These are phyloP conservation scores for Gymnogyps californianus DNA, from an alignment of 2,113 vertebrate genomes.

Conservation along the genomic window DNA sequence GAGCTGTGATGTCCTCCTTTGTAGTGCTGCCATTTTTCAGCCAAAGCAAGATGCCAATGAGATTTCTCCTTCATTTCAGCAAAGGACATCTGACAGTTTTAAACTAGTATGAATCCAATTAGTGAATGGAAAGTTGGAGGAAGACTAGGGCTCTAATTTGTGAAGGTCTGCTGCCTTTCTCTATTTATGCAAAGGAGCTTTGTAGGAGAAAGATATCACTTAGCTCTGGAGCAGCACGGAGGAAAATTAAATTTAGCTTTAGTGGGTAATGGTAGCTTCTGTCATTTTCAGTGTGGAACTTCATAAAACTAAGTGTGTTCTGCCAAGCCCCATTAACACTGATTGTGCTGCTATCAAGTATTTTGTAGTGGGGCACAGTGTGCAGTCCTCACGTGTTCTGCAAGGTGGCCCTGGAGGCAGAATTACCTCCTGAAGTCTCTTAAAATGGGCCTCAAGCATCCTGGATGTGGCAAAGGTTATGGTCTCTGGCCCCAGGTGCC, in stretches of 20 bases:
- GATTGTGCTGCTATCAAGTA: neutral
- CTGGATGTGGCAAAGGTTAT: neutral
- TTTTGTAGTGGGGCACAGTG: neutral
- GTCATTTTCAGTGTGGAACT: neutral
- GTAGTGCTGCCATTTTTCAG: neutral
- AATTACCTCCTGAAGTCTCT: neutral
- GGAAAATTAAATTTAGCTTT: conserved; percentile 20
- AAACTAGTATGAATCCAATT: neutral
- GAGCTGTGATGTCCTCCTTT: neutral
- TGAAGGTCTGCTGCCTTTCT: neutral
- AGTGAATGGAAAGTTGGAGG: neutral
- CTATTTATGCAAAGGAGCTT: neutral
- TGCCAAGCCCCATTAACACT: neutral
- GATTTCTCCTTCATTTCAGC: neutral
- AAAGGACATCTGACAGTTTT: neutral
- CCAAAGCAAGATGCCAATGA: neutral
- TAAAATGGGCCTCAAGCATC: neutral
- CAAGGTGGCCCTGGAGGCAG: neutral
- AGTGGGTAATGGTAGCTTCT: neutral
- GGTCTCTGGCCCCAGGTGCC: neutral
- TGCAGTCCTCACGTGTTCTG: neutral
- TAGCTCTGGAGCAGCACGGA: neutral
- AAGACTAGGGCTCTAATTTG: neutral
- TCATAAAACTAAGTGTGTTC: neutral
- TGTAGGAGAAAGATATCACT: neutral